Evolutionary conservation across 2,113 vertebrate genomes (phyloP), one percentile per base, ranked within the genome.

Genomic region (Rhea americana): DNA sequence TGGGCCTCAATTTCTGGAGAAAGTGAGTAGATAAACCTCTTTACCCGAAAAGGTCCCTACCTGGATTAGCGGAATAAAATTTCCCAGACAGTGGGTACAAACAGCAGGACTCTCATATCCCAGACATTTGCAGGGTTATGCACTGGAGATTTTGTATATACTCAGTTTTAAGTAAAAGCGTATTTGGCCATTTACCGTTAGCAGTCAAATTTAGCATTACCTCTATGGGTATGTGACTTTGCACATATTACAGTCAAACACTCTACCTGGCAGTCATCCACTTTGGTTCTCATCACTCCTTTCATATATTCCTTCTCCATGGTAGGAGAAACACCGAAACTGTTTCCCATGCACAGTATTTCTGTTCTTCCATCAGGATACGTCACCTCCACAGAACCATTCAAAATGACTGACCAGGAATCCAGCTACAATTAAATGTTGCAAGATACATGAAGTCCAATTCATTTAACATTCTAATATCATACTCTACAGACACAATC

Each of bases 241-340:
- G 59, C 19, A 3, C 7, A 6, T 47, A 70, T 68, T 55, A 82
- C 21, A 84, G 59, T 26, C 58, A 2, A 0, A 91, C 16, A 77
- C 22, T 56, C 28, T 97, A 99, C 99, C 99, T 99, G 99, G 97
- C 99, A 99, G 97, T 99, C 99, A 94, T 99, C 99, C 97, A 99
- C 99, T 97, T 99, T 99, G 76, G 99, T 99, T 97, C 99, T 99
- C 99, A 99, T 99, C 72, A 99, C 98, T 17, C 99, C 99, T 97
- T 99, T 99, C 99, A 99, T 99, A 89, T 98, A 98, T 79, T 99
- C 99, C 93, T 99, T 99, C 91, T 99, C 99, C 98, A 99, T 98
- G 73, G 99, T 99, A 55, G 99, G 99, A 2, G 99, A 99, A 85
- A 99, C 99, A 59, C 99, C 99, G 30, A 99, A 99, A 90, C 99